Conservation (phyloP, 2,797 vertebrate species). For the Selene dorsalis region DNA sequence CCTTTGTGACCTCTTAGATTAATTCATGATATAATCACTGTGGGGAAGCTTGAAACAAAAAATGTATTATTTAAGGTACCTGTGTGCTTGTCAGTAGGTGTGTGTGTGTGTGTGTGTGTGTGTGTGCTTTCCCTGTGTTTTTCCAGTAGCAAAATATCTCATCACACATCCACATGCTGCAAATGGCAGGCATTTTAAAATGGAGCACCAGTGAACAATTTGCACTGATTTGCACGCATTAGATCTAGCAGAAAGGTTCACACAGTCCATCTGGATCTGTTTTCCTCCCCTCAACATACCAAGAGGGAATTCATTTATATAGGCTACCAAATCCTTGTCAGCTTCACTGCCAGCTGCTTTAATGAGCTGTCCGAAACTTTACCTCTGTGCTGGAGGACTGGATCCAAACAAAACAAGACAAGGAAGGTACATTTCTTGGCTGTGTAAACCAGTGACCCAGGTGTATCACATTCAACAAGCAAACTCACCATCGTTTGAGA, state of each 20-base stretch:
- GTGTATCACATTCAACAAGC: conserved; percentile 2
- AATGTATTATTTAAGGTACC: conserved; percentile 37
- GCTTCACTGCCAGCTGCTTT: conserved; percentile 25
- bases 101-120: conserved; percentile 16
- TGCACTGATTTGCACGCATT: conserved; percentile 73
- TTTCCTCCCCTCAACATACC: conserved; percentile 52
- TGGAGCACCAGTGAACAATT: conserved; percentile 54
- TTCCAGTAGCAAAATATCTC: conserved; percentile 21
- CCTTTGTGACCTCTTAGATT: conserved; percentile 36
- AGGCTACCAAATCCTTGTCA: conserved; percentile 40
- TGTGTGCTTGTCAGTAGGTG: conserved; percentile 18
- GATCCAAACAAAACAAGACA: conserved; percentile 6
- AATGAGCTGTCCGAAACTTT: conserved; percentile 22
- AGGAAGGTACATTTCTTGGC: not conserved
- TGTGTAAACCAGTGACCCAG: not conserved
- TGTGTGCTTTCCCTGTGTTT: conserved; percentile 6
- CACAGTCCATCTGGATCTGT: conserved; percentile 36
- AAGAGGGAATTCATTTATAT: conserved; percentile 59
- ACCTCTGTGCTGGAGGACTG: not conserved
- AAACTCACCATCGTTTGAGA: not conserved
- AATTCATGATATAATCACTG: conserved; percentile 33
- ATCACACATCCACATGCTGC: conserved; percentile 30
- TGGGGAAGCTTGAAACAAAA: conserved; percentile 17
- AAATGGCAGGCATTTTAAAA: conserved; percentile 34
- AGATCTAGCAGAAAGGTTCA: conserved; percentile 55